Conservation (phyloP, 2,888 invertebrate genomes). For the Drosophila nigricruria region DNA sequence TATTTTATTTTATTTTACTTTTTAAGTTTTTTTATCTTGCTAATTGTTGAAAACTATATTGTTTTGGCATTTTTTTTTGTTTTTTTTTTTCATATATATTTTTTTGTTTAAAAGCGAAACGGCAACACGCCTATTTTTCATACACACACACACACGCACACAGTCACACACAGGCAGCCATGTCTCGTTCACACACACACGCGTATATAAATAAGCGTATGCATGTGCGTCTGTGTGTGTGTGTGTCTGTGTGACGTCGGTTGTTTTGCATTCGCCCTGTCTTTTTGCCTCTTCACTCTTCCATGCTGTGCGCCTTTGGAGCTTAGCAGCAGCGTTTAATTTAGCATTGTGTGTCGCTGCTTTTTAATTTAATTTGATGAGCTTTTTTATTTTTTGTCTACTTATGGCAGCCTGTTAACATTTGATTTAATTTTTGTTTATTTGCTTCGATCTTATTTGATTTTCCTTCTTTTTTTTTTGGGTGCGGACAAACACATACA, state of each 20-base stretch:
- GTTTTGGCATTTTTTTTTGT: conserved; percentile 37
- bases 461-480: conserved; percentile 42
- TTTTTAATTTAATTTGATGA: conserved; percentile 53
- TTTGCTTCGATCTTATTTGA: conserved; percentile 34
- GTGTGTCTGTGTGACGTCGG: conserved; percentile 43
- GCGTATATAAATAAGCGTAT: conserved; percentile 39
- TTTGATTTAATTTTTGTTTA: conserved; percentile 54
- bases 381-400: conserved; percentile 29
- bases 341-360: conserved; percentile 39
- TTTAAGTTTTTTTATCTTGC: conserved; percentile 28
- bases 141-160: conserved; percentile 44
- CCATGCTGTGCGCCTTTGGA: conserved; percentile 32
- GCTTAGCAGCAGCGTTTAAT: conserved; percentile 38
- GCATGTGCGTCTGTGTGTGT: conserved; percentile 27
- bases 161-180: conserved; percentile 51
- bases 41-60: conserved; percentile 61
- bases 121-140: conserved; percentile 76
- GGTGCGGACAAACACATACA: conserved; percentile 66
- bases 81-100: conserved; percentile 25
- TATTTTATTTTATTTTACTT: conserved; percentile 5
- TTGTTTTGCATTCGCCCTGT: conserved; percentile 70
- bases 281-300: conserved; percentile 56
- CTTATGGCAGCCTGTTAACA: conserved; percentile 24
- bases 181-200: conserved; percentile 58
- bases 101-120: conserved; percentile 54